phyloP scores from a whole-genome alignment of 2,888 invertebrate species.

The Dicranocentrus wangi region DNA sequence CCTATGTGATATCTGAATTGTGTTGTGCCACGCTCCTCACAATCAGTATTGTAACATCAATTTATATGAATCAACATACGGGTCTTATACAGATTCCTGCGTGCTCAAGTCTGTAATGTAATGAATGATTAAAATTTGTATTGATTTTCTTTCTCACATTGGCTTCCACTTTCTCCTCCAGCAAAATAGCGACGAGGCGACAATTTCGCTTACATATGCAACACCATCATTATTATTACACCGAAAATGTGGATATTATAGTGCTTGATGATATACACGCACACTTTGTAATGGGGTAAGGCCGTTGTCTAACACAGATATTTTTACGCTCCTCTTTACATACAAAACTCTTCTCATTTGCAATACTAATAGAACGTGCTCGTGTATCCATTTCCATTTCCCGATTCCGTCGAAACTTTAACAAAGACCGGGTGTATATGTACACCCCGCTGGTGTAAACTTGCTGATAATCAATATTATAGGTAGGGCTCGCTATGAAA shows the following conservation, averaged over 20 bases:
- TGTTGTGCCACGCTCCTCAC: too few relatives aligned
- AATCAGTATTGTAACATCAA: too few relatives aligned
- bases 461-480: neutral
- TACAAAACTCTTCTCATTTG: too few relatives aligned
- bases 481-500: constrained; percentile 13
- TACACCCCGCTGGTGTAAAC: constrained; percentile 26
- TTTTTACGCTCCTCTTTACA: neutral
- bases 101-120: constrained; percentile 6
- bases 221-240: constrained; percentile 4
- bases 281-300: too few relatives aligned
- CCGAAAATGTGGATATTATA: too few relatives aligned
- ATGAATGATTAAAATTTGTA: constrained; percentile 42
- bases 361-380: too few relatives aligned
- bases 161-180: neutral
- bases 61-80: constrained; percentile 2
- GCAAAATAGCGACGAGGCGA: neutral
- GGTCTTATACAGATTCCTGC: neutral
- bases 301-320: neutral
- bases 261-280: too few relatives aligned
- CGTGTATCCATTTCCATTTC: neutral
- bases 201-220: neutral
- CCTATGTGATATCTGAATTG: too few relatives aligned
- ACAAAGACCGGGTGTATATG: neutral
- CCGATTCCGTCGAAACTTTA: constrained; percentile 2
- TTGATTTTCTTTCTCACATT: constrained; percentile 33